Percentiles rank a stretch among this genome's conserved stretches.
phyloP scores from a whole-genome alignment of 2,113 vertebrate species.

The Eubucco bourcierii region DNA sequence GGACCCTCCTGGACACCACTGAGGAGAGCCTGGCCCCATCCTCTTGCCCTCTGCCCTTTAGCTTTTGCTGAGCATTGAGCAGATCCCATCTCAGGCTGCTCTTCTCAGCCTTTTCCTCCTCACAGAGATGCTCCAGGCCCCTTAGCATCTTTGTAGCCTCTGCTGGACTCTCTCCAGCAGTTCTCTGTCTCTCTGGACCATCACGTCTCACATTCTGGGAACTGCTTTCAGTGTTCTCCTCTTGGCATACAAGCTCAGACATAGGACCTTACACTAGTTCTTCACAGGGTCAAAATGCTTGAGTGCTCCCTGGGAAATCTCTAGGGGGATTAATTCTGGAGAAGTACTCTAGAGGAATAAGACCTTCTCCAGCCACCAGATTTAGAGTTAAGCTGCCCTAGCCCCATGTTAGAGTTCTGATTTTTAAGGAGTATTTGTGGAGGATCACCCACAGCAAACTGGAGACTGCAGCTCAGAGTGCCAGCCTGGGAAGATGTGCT shows the following conservation, averaged over 20 bases:
- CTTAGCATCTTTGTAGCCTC: too few relatives aligned
- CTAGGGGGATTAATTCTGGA: not conserved
- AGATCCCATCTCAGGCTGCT: too few relatives aligned
- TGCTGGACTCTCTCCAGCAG: too few relatives aligned
- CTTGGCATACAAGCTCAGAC: not conserved
- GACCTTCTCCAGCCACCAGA: not conserved
- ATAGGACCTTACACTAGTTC: not conserved
- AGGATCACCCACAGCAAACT: not conserved
- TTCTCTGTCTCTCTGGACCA: too few relatives aligned
- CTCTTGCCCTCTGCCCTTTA: too few relatives aligned
- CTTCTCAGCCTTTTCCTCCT: too few relatives aligned
- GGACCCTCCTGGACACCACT: too few relatives aligned
- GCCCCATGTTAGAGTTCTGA: rapidly evolving
- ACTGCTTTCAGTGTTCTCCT: not conserved
- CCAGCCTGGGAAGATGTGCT: not conserved
- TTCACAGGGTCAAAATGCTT: not conserved
- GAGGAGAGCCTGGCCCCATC: too few relatives aligned
- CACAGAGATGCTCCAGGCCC: too few relatives aligned
- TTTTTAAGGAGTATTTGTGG: too few relatives aligned
- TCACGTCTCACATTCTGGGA: not conserved
- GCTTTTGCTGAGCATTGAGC: too few relatives aligned
- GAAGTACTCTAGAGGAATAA: not conserved
- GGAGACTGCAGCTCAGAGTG: not conserved
- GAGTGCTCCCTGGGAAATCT: not conserved
- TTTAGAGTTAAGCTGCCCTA: rapidly evolving